Conservation (phyloP, 2,797 vertebrate genomes). For the Neosilurus hyrtlii region DNA sequence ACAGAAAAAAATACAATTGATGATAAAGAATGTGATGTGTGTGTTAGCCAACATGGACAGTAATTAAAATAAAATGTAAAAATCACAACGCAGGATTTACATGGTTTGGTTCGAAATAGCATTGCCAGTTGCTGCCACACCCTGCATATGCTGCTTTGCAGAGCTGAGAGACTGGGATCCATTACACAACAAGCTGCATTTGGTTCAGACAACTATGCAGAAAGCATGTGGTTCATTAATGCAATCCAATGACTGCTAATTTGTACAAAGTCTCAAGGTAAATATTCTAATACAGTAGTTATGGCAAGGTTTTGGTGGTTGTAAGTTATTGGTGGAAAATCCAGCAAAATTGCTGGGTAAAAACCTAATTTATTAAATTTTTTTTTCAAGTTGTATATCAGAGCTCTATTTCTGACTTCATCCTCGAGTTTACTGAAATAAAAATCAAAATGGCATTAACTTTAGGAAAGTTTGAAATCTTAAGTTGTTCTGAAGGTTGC, state of each 20-base stretch:
- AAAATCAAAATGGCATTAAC: background rate
- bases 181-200: background rate
- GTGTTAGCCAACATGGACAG: background rate
- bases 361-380: background rate
- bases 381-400: background rate
- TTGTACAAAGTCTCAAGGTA: background rate
- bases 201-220: background rate
- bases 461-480: background rate
- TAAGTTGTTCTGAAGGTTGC: background rate
- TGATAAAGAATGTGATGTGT: background rate
- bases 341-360: background rate
- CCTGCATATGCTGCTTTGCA: slow-evolving; percentile 2
- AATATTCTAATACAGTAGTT: background rate
- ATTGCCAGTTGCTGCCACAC: background rate
- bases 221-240: slow-evolving; percentile 11
- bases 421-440: background rate
- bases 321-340: background rate
- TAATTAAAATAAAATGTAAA: background rate
- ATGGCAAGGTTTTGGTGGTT: background rate
- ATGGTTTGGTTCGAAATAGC: background rate
- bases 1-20: background rate
- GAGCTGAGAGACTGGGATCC: background rate
- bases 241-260: background rate
- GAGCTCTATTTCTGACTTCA: background rate
- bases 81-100: background rate